phyloP scores from a whole-genome alignment of 1,140 invertebrate species.

The Pararge aegeria region DNA sequence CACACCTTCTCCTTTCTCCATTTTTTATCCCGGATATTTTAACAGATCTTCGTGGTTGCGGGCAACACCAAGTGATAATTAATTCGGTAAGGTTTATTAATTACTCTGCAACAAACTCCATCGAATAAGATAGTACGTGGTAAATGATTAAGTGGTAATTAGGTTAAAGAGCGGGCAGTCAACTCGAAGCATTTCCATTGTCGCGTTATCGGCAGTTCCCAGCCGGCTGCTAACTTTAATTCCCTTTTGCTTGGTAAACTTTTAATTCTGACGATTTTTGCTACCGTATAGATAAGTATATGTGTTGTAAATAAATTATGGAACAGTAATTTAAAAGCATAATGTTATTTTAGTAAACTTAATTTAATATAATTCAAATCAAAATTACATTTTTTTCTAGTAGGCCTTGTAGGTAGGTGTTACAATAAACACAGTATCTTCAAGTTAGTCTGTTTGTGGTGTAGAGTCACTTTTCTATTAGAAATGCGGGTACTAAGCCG shows the following conservation, averaged over 20 bases:
- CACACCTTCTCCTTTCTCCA: no score
- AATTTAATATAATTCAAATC: no score
- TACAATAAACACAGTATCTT: no score
- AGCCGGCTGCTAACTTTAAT: constrained; percentile 62
- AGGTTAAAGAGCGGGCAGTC: constrained; percentile 57
- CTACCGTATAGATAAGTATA: background rate
- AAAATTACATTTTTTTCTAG: no score
- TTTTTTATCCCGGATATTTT: no score
- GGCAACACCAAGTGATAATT: background rate
- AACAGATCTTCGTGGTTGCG: no score
- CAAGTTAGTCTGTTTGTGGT: no score
- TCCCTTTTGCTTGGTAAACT: constrained; percentile 57
- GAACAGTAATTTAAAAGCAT: no score
- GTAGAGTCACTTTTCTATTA: no score
- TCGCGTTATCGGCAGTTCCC: constrained; percentile 58
- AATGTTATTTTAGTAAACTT: background rate
- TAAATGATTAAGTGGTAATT: constrained; percentile 41
- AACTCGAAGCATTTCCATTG: constrained; percentile 63
- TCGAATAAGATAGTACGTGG: constrained; percentile 28
- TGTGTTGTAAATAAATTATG: background rate
- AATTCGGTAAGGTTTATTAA: background rate
- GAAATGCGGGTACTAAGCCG: no score
- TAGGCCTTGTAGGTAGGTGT: no score
- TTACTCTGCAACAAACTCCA: constrained; percentile 11
- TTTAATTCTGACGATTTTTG: constrained; percentile 45